A percentile compares a stretch with the other conserved stretches of the same genome.
phyloP scores from a whole-genome alignment of 2,113 vertebrate species.

The Megaceryle torquata region DNA sequence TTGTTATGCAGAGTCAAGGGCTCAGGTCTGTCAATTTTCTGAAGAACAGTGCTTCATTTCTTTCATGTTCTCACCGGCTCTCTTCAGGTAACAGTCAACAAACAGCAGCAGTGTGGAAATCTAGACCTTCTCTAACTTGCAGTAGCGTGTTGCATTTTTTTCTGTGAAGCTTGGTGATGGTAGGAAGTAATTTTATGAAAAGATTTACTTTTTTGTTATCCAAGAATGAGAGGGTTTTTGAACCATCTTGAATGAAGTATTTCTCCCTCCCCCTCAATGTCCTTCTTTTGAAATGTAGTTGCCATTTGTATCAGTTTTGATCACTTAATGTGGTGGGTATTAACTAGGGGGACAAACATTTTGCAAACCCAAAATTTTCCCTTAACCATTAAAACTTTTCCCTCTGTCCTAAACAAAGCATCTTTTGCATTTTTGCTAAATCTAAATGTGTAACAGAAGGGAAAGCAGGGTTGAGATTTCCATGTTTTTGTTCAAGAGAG shows the following conservation, averaged over 20 bases:
- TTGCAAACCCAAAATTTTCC: not conserved
- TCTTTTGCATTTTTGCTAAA: not conserved
- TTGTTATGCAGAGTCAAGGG: not conserved
- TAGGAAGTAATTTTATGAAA: not conserved
- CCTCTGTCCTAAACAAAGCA: not conserved
- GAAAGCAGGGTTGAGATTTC: not conserved
- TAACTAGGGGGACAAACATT: not conserved
- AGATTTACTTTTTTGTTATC: not conserved
- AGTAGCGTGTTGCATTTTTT: not conserved
- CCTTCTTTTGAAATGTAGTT: not conserved
- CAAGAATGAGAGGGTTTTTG: not conserved
- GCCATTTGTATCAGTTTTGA: not conserved
- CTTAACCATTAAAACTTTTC: not conserved
- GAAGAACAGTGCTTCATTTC: not conserved
- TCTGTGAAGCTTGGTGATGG: not conserved
- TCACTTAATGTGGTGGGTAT: not conserved
- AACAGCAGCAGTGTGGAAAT: not conserved
- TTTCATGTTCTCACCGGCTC: not conserved
- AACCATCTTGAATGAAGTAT: not conserved
- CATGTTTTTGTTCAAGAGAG: not conserved
- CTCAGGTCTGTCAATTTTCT: not conserved
- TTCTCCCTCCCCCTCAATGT: not conserved
- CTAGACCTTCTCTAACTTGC: not conserved
- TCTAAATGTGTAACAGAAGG: not conserved
- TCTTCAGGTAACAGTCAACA: not conserved